Conservation (phyloP, 2,888 invertebrate genomes). For the Cantharis nigra region DNA sequence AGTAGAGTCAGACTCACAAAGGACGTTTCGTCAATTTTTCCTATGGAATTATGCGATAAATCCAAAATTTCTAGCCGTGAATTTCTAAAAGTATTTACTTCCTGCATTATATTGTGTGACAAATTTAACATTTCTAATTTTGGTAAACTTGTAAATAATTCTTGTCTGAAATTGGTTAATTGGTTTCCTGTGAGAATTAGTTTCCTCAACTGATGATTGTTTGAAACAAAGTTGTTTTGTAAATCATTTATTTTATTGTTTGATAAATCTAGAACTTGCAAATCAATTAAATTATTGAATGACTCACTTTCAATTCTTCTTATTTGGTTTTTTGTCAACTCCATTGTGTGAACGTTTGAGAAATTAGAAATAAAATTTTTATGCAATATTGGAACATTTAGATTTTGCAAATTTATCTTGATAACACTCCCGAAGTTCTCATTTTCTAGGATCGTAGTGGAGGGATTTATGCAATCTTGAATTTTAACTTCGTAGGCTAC, state of each 20-base stretch:
- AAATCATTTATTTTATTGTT: constrained; percentile 2
- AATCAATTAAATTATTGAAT: not conserved
- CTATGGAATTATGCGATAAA: not conserved
- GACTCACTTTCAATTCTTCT: constrained; percentile 9
- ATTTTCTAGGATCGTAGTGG: not conserved
- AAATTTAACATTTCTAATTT: not conserved
- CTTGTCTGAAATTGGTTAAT: not conserved
- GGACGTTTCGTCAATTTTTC: not conserved
- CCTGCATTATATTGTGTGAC: not conserved
- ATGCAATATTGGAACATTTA: constrained; percentile 4
- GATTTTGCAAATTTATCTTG: not conserved
- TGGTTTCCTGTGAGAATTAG: not conserved
- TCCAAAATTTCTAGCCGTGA: not conserved
- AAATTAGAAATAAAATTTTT: not conserved
- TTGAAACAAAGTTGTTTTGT: not conserved
- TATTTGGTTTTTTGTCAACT: constrained; percentile 11
- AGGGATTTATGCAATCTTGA: constrained; percentile 1
- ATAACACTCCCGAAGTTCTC: not conserved
- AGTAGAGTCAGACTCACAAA: not conserved
- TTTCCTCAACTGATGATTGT: not conserved
- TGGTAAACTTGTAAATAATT: not conserved
- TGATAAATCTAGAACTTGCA: not conserved
- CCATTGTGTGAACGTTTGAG: not conserved
- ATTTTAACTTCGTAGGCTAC: not conserved
- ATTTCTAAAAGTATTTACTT: too few species aligned